Evolutionary conservation across 2,888 invertebrate species (phyloP).

Genomic region (Clusia tigrina): DNA sequence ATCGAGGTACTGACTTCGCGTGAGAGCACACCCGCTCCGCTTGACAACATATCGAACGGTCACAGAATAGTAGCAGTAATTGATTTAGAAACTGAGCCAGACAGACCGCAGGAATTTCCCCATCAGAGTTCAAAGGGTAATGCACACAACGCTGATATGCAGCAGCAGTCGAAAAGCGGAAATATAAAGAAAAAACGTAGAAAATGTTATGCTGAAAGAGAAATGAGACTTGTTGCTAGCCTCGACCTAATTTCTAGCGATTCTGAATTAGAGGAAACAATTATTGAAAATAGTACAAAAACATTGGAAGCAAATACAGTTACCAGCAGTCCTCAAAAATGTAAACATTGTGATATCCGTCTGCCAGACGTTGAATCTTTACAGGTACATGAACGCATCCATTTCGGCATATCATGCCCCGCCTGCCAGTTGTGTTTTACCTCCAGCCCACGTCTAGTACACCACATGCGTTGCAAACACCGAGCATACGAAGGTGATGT

Average conservation of each 20-base stretch:
- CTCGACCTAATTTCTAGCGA: slow-evolving; percentile 40
- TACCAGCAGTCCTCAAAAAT: slow-evolving; percentile 12
- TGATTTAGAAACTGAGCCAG: slow-evolving; percentile 25
- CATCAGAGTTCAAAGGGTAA: slow-evolving; percentile 38
- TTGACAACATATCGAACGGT: too few species aligned
- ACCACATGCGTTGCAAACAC: slow-evolving; percentile 42
- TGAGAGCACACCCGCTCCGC: slow-evolving; percentile 37
- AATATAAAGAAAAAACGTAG: background rate
- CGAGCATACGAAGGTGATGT: slow-evolving; percentile 34
- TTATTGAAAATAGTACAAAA: background rate
- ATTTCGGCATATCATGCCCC: slow-evolving; percentile 31
- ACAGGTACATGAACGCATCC: slow-evolving; percentile 28
- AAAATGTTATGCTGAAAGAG: slow-evolving; percentile 32
- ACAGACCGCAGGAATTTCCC: slow-evolving; percentile 30
- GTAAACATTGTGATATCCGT: slow-evolving; percentile 25
- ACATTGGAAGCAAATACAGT: background rate
- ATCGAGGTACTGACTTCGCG: slow-evolving; percentile 39
- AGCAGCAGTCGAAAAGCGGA: background rate
- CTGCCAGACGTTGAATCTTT: slow-evolving; percentile 29
- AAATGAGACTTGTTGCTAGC: slow-evolving; percentile 37
- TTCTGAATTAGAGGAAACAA: slow-evolving; percentile 29
- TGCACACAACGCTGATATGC: slow-evolving; percentile 15
- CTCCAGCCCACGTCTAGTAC: slow-evolving; percentile 33
- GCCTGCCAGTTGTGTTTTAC: slow-evolving; percentile 34
- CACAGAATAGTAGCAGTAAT: slow-evolving; percentile 35